Conservation (phyloP, 2,888 invertebrate species). For the Abrostola triplasia region DNA sequence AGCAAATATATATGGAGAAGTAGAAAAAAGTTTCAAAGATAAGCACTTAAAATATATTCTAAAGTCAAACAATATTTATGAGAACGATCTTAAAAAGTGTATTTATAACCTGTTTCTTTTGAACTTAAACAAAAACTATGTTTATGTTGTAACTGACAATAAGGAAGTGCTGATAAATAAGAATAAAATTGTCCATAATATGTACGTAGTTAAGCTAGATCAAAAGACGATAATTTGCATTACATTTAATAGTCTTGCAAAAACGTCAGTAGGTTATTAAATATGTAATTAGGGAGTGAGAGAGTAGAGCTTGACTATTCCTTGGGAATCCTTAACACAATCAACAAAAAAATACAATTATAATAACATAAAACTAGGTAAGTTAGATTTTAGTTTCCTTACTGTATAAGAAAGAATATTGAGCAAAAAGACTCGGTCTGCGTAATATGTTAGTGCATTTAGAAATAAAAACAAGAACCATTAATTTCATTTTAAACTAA, state of each 20-base stretch:
- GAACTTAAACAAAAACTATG: slow-evolving; percentile 7
- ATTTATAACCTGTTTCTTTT: background rate
- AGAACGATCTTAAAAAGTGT: background rate
- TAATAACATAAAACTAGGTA: no score
- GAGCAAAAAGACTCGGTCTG: no score
- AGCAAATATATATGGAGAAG: no score
- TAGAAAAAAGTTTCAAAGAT: no score
- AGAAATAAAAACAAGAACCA: background rate
- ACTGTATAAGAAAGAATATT: no score
- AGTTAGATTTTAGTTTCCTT: no score
- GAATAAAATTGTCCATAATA: slow-evolving; percentile 1
- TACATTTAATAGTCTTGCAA: slow-evolving; percentile 17
- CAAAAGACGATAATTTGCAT: slow-evolving; percentile 13
- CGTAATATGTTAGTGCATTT: no score
- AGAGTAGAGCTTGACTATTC: no score
- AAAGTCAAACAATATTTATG: background rate
- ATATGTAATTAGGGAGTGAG: no score
- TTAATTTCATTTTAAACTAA: background rate
- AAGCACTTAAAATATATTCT: background rate
- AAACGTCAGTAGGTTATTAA: no score
- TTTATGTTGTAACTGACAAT: background rate
- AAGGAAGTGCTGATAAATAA: slow-evolving; percentile 14
- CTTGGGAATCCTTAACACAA: no score
- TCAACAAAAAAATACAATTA: no score
- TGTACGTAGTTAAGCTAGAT: slow-evolving; percentile 1